phyloP scores from a whole-genome alignment of 2,113 vertebrate genomes.

The Hypanus sabinus region DNA sequence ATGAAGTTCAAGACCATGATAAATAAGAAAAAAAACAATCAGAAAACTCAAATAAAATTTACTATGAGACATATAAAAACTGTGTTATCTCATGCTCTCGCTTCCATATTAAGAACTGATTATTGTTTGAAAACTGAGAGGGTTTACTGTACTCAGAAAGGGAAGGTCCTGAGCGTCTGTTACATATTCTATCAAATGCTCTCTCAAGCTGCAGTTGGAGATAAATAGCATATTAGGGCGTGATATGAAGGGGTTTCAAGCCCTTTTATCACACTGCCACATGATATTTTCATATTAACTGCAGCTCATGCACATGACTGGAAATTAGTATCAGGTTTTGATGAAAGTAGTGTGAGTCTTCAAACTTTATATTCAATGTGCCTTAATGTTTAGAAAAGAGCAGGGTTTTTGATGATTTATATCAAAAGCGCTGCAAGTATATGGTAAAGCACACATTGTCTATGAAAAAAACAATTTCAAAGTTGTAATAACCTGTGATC shows the following conservation, averaged over 20 bases:
- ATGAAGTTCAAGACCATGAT: too few species aligned
- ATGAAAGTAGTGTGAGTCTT: neutral
- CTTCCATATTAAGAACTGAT: neutral
- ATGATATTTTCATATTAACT: neutral
- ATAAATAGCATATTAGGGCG: neutral
- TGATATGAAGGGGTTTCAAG: neutral
- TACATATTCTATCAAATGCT: neutral
- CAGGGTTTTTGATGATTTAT: too few species aligned
- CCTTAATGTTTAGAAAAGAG: too few species aligned
- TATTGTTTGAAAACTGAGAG: neutral
- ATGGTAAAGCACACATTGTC: too few species aligned
- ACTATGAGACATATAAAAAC: too few species aligned
- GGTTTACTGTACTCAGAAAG: neutral
- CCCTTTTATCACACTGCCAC: neutral
- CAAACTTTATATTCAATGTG: too few species aligned
- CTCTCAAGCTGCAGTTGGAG: neutral
- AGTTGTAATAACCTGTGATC: too few species aligned
- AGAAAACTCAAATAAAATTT: too few species aligned
- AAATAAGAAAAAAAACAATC: too few species aligned
- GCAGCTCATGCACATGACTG: neutral
- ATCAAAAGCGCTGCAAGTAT: too few species aligned
- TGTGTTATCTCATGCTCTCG: neutral
- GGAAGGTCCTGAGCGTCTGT: neutral
- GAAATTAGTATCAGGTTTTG: neutral
- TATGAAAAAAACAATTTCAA: too few species aligned